Percentiles rank a stretch among this genome's conserved stretches.
phyloP scores from a whole-genome alignment of 2,888 invertebrate species.

The Metallyticus violacea region DNA sequence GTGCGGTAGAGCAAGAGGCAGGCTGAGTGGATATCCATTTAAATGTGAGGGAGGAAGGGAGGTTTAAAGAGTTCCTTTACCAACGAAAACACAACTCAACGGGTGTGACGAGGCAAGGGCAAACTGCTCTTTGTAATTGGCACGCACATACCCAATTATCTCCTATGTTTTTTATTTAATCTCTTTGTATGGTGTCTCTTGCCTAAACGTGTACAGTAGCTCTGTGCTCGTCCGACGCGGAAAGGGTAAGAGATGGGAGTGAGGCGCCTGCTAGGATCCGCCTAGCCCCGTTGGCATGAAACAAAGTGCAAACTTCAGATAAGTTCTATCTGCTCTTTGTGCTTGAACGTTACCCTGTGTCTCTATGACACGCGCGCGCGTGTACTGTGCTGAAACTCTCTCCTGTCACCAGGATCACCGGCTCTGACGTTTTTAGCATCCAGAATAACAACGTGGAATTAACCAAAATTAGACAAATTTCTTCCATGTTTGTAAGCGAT shows the following conservation, averaged over 20 bases:
- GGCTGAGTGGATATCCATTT: conserved; percentile 17
- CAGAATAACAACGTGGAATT: conserved; percentile 12
- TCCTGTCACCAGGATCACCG: conserved; percentile 14
- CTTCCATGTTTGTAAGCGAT: not conserved
- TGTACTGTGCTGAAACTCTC: too few species aligned
- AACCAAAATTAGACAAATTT: conserved; percentile 20
- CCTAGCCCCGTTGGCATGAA: conserved; percentile 10
- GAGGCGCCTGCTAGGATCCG: not conserved
- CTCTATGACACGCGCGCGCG: not conserved
- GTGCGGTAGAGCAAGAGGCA: not conserved
- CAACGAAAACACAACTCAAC: conserved; percentile 25
- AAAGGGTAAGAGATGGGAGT: not conserved
- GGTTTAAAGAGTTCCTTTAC: conserved; percentile 27
- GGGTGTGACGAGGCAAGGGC: conserved; percentile 14
- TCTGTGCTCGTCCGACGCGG: not conserved
- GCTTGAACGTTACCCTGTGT: not conserved
- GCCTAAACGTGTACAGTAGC: not conserved
- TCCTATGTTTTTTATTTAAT: conserved; percentile 26
- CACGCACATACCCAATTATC: conserved; percentile 25
- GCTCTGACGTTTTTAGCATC: not conserved
- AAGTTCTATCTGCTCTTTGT: conserved; percentile 18
- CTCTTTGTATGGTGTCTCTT: conserved; percentile 24
- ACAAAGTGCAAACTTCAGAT: conserved; percentile 17
- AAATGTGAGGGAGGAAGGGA: conserved; percentile 19
- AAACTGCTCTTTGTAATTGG: conserved; percentile 21